A percentile compares a stretch with the other conserved stretches of the same genome.
These are phyloP conservation scores for Sinohyriopsis cumingii DNA, from an alignment of 2,888 invertebrate genomes.

Conservation along the genomic window DNA sequence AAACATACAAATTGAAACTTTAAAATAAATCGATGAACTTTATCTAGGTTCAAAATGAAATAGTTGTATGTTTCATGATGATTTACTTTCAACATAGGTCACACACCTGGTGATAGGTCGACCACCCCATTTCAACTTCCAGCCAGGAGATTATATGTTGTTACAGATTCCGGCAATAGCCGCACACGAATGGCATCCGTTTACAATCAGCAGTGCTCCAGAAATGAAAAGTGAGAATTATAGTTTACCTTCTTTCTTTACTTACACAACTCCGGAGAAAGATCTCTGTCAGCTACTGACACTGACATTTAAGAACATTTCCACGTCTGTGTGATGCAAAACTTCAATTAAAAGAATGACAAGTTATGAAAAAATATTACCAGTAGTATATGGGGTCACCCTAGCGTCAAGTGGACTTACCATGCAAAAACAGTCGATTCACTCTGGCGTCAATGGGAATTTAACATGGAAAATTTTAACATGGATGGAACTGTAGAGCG, in stretches of 20 bases:
- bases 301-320: neutral
- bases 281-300: neutral
- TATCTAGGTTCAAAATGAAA: too few relatives aligned
- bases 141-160: slow-evolving; percentile 94
- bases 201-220: slow-evolving; percentile 95
- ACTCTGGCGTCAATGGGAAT: too few relatives aligned
- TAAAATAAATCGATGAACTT: too few relatives aligned
- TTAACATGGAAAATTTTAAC: too few relatives aligned
- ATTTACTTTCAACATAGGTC: slow-evolving; percentile 78
- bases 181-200: slow-evolving; percentile 96
- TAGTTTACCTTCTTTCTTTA: neutral
- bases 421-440: too few relatives aligned
- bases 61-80: too few relatives aligned
- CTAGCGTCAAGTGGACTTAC: too few relatives aligned
- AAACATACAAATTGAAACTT: too few relatives aligned
- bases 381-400: too few relatives aligned
- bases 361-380: neutral
- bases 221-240: slow-evolving; percentile 83
- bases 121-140: slow-evolving; percentile 88
- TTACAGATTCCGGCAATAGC: slow-evolving; percentile 94
- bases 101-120: slow-evolving; percentile 92
- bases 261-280: too few relatives aligned
- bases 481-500: too few relatives aligned
- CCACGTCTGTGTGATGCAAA: neutral
- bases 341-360: neutral